Percentiles rank a stretch among this genome's conserved stretches.
These are phyloP conservation scores for Syngnathus acus DNA, from an alignment of 2,797 vertebrate species.

Conservation along the genomic window DNA sequence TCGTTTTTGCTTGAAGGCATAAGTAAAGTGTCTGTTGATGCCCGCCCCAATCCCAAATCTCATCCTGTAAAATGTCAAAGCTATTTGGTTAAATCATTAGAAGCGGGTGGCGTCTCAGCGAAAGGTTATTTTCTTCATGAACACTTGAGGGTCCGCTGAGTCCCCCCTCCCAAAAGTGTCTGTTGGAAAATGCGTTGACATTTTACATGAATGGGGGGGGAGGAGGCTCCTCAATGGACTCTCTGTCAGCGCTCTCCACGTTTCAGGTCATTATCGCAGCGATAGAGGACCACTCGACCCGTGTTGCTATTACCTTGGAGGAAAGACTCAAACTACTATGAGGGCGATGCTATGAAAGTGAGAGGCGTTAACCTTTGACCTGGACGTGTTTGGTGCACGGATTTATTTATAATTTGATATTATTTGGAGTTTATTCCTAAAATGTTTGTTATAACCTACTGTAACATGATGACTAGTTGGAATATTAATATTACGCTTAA, in stretches of 20 bases:
- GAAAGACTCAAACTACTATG: conserved; percentile 42
- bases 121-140: conserved; percentile 72
- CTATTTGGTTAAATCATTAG: conserved; percentile 64
- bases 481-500: too few species aligned
- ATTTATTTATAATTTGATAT: not conserved
- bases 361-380: conserved; percentile 43
- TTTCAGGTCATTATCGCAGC: conserved; percentile 65
- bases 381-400: conserved; percentile 1
- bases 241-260: conserved; percentile 62
- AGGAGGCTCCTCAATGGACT: conserved; percentile 50
- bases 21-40: conserved; percentile 39
- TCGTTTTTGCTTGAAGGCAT: conserved; percentile 57
- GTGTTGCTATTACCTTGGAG: conserved; percentile 57
- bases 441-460: too few species aligned
- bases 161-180: conserved; percentile 65
- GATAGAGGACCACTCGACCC: conserved; percentile 63
- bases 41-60: conserved; percentile 34
- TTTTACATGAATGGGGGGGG: conserved; percentile 61
- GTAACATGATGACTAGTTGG: too few species aligned
- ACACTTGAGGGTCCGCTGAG: conserved; percentile 70
- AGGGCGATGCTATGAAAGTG: conserved; percentile 37
- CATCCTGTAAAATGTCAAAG: conserved; percentile 65
- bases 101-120: conserved; percentile 49
- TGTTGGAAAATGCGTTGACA: conserved; percentile 76
- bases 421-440: too few species aligned